phyloP scores from a whole-genome alignment of 2,888 invertebrate genomes.

The Eustalomyia histrio region DNA sequence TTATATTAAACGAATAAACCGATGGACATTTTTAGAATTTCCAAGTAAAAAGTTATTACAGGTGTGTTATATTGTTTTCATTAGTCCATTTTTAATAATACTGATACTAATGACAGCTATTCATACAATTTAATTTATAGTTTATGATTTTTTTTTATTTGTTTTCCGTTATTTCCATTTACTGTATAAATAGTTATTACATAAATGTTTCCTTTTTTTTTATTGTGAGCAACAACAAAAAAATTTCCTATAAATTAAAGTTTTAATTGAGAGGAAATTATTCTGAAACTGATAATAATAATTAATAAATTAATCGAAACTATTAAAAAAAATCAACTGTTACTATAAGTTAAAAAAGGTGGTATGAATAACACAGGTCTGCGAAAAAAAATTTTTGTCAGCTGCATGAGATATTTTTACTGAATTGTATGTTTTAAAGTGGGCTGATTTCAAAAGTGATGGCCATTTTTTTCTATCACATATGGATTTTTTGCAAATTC shows the following conservation, averaged over 20 bases:
- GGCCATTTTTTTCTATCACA: no score
- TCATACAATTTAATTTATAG: slow-evolving; percentile 32
- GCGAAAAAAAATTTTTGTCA: no score
- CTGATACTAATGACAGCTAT: slow-evolving; percentile 44
- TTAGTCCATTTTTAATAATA: slow-evolving; percentile 9
- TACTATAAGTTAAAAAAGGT: background rate
- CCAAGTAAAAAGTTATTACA: slow-evolving; percentile 2
- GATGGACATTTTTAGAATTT: background rate
- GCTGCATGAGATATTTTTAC: no score
- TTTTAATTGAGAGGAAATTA: slow-evolving; percentile 43
- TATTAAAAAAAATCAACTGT: slow-evolving; percentile 2
- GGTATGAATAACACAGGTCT: slow-evolving; percentile 3
- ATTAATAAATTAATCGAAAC: slow-evolving; percentile 16
- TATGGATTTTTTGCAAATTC: no score
- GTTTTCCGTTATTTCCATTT: no score
- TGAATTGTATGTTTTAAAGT: no score
- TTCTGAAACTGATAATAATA: slow-evolving; percentile 24
- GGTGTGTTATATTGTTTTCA: slow-evolving; percentile 36
- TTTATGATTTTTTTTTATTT: background rate
- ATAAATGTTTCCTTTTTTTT: slow-evolving; percentile 26
- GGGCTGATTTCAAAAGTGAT: no score
- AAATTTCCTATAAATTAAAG: slow-evolving; percentile 21
- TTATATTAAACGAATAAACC: background rate
- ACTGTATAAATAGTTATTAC: no score
- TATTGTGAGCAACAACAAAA: background rate